These are phyloP conservation scores for Podargus strigoides DNA, from an alignment of 2,797 vertebrate genomes.

Conservation along the genomic window DNA sequence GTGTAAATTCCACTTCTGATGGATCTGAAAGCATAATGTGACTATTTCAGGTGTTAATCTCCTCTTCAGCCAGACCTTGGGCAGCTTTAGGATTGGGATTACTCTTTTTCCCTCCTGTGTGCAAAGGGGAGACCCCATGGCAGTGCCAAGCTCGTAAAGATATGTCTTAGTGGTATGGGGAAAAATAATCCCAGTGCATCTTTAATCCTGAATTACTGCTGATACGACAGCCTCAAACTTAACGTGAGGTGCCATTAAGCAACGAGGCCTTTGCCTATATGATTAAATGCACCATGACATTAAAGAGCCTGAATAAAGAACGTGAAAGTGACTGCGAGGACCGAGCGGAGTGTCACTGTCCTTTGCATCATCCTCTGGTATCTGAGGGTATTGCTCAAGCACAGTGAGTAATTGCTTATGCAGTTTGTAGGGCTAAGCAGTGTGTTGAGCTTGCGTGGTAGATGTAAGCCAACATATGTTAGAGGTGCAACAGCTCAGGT, in stretches of 20 bases:
- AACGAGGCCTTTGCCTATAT: no score
- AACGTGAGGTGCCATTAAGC: background rate
- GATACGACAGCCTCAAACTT: background rate
- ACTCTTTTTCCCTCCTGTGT: background rate
- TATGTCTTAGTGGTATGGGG: background rate
- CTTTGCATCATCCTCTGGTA: background rate
- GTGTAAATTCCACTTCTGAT: background rate
- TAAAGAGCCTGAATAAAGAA: background rate
- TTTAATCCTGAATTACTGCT: background rate
- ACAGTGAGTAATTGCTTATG: background rate
- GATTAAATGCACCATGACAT: no score
- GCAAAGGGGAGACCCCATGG: background rate
- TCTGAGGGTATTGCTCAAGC: background rate
- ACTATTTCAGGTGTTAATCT: background rate
- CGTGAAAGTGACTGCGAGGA: background rate
- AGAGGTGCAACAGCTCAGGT: background rate
- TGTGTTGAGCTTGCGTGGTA: background rate
- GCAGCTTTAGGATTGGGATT: background rate
- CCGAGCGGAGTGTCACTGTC: background rate
- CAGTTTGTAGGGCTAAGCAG: background rate
- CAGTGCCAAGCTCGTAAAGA: background rate
- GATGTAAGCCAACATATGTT: rapidly evolving
- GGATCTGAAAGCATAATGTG: background rate
- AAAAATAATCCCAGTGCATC: background rate
- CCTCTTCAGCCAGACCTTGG: background rate